Percentiles rank a stretch among this genome's conserved stretches.
Evolutionary conservation across 2,888 invertebrate genomes (phyloP).

Genomic region (Capitulum mitella): DNA sequence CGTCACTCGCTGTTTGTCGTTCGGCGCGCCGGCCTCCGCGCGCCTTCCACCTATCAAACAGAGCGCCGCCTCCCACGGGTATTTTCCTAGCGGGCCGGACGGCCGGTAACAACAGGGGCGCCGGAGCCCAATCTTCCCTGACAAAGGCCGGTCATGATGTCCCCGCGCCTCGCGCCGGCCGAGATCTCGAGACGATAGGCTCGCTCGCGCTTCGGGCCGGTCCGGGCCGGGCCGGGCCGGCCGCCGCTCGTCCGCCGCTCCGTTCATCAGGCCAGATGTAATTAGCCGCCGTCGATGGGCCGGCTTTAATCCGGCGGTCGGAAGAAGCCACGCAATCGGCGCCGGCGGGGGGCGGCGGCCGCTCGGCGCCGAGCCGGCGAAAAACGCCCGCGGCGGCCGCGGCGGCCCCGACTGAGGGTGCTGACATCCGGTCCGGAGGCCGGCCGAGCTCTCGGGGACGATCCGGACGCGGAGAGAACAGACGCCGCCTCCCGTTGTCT

Average conservation of each 20-base stretch:
- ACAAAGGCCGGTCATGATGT: neutral
- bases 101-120: neutral
- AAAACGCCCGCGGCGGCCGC: neutral
- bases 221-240: neutral
- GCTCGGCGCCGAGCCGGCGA: neutral
- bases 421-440: no score
- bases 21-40: no score
- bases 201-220: neutral
- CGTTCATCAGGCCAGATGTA: neutral
- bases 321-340: neutral
- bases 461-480: neutral
- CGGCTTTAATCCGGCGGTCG: neutral
- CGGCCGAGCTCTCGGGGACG: no score
- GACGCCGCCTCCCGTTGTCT: no score
- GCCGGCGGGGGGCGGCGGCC: neutral
- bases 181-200: neutral
- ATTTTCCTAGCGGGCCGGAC: neutral
- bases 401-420: no score
- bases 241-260: neutral
- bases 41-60: no score
- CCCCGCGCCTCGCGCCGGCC: neutral
- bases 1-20: no score
- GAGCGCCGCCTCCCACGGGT: neutral
- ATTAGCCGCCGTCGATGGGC: neutral
- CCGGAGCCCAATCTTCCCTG: neutral